Evolutionary conservation across 2,113 vertebrate genomes (phyloP), one percentile per base, ranked within the genome.

Genomic region (Apodemus speciosus): DNA sequence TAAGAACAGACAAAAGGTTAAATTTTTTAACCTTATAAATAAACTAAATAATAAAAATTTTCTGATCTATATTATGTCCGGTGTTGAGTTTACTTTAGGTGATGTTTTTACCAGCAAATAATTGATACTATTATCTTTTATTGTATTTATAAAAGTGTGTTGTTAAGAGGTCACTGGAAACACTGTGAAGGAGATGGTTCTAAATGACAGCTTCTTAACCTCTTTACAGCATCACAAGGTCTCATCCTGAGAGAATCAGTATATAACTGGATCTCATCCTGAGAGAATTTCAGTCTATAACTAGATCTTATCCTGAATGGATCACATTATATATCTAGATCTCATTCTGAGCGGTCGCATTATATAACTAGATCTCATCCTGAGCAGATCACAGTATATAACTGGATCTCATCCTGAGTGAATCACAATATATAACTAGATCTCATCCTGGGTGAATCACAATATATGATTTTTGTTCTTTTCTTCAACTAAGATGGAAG

Each of bases 11-110:
- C 80, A 91, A 97, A 90, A 72, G 30, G 30, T 23, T 71, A 81
- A 49, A 91, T 92, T 91, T 96, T 96, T 88, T 51, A 94, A 73
- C 58, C 93, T 91, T 81, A 60, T 93, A 94, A 96, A 75, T 91
- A 96, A 95, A 81, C 75, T 88, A 62, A 88, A 60, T 86, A 95
- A 94, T 95, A 95, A 97, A 93, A 90, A 68, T 93, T 75, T 91
- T 92, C 60, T 93, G 27, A 91, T 88, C 85, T 96, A 6, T 81
- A 83, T 94, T 85, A 84, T 83, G 58, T 90, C 51, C 40, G 89
- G 51, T 96, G 72, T 95, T 96, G 93, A 81, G 77, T 96, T 96
- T 95, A 51, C 66, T 97, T 96, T 95, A 96, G 86, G 32, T 92
- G 88, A 40, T 94, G 20, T 89, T 94, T 96, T 72, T 53, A 88